Evolutionary conservation across 2,113 vertebrate species (phyloP).

Genomic region (Burhinus oedicnemus): DNA sequence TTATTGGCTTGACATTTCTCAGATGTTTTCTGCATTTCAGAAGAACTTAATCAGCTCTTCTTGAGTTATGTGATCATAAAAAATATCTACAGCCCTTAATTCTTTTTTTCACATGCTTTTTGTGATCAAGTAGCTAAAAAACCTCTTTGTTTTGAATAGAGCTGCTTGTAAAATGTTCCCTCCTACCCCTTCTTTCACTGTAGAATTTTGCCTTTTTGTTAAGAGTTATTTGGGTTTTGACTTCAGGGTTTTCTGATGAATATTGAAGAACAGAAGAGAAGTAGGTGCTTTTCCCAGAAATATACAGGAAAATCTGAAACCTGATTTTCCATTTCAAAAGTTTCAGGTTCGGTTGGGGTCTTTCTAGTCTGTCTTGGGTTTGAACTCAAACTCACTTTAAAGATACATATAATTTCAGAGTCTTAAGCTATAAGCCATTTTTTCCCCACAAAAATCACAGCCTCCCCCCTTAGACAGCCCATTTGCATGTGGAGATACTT

Average conservation of each 20-base stretch:
- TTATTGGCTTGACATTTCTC: constrained; percentile 54
- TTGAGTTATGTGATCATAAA: constrained; percentile 11
- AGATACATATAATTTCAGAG: background rate
- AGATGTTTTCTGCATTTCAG: constrained; percentile 26
- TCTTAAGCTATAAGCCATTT: background rate
- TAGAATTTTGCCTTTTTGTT: background rate
- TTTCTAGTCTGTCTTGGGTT: background rate
- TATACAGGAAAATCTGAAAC: background rate
- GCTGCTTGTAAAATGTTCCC: background rate
- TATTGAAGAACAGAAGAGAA: background rate
- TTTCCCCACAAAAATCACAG: background rate
- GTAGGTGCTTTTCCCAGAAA: background rate
- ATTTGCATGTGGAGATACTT: background rate
- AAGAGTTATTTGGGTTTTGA: constrained; percentile 30
- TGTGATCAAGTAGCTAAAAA: background rate
- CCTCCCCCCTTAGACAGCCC: background rate
- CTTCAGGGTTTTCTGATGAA: background rate
- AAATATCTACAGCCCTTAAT: background rate
- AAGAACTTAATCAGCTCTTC: constrained; percentile 20
- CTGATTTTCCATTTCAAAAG: background rate
- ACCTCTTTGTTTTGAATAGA: constrained; percentile 5
- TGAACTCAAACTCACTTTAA: background rate
- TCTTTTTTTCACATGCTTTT: background rate
- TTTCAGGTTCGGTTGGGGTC: background rate
- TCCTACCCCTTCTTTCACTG: background rate